Evolutionary conservation across 2,888 invertebrate genomes (phyloP), one percentile per base, ranked within the genome.

Genomic region (Petrolisthes manimaculis): DNA sequence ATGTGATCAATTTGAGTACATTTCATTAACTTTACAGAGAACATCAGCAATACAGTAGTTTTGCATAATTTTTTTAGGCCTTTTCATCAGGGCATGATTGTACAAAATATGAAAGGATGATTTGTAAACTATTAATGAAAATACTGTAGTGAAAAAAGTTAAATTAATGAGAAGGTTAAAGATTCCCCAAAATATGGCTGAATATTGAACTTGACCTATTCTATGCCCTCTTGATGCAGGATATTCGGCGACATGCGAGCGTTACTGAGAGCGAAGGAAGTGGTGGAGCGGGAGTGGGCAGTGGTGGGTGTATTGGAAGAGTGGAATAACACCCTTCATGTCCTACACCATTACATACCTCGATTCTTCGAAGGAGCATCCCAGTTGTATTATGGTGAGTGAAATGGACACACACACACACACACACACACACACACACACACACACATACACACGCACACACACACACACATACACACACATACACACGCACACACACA

Each of bases 281-380:
- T 96, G 5, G 97, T 97, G 0, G 97, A 97, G 92, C 95, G 96
- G 92, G 96, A 97, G 92, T 97, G 97, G 92, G 95, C 97, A 0
- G 97, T 97, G 0, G 97, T 97, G 5, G 97, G 97, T 0, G 96
- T 97, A 0, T 94, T 97, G 1, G 97, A 97, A 92, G 97, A 97
- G 92, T 94, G 97, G 93, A 97, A 54, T 54, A 79, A 79, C 18
- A 79, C 54, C 53, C 8, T 79, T 12, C 18, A 14, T 2, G 79
- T 79, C 54, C 53, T 79, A 8, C 54, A 79, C 12, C 79, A 79
- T 18, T 79, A 79, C 18, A 54, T 79, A 8, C 79, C 79, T 14
- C 12, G 54, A 1, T 79, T 71, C 93, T 97, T 97, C 93, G 93
- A 94, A 69, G 97, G 97, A 61, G 97, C 97, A 1, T 94, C 95